phyloP scores from a whole-genome alignment of 2,797 vertebrate species.

The Chiropotes sagulatus region DNA sequence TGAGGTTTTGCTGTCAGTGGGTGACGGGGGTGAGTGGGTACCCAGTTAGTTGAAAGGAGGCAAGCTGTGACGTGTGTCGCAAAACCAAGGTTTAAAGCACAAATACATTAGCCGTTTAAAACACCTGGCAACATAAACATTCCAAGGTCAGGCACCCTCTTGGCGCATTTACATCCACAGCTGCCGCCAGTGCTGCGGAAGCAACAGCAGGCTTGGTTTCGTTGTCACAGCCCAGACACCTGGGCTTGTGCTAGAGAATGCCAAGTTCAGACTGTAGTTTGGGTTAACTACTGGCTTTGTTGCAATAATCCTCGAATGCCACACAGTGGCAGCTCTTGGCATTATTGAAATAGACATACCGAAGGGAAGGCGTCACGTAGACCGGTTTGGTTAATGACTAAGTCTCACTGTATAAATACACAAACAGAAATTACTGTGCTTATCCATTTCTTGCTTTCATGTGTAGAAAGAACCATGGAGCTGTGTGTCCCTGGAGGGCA shows the following conservation, averaged over 20 bases:
- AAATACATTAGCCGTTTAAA: not conserved
- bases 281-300: not conserved
- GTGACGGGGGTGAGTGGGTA: rapidly evolving
- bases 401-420: not conserved
- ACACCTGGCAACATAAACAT: constrained; percentile 52
- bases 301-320: constrained; percentile 57
- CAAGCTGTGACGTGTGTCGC: not conserved
- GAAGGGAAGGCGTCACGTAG: not conserved
- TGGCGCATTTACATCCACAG: not conserved
- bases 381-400: not conserved
- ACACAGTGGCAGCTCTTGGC: constrained; percentile 78
- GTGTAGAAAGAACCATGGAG: not conserved
- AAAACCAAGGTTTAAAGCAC: constrained; percentile 82
- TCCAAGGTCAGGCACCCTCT: constrained; percentile 47
- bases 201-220: constrained; percentile 44
- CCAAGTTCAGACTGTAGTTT: not conserved
- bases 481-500: rapidly evolving
- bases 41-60: not conserved
- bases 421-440: rapidly evolving
- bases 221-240: not conserved
- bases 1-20: not conserved
- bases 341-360: not conserved
- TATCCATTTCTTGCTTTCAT: not conserved
- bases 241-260: not conserved
- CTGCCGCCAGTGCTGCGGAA: not conserved